phyloP scores from a whole-genome alignment of 1,140 invertebrate genomes.

The Brachionus manjavacas region DNA sequence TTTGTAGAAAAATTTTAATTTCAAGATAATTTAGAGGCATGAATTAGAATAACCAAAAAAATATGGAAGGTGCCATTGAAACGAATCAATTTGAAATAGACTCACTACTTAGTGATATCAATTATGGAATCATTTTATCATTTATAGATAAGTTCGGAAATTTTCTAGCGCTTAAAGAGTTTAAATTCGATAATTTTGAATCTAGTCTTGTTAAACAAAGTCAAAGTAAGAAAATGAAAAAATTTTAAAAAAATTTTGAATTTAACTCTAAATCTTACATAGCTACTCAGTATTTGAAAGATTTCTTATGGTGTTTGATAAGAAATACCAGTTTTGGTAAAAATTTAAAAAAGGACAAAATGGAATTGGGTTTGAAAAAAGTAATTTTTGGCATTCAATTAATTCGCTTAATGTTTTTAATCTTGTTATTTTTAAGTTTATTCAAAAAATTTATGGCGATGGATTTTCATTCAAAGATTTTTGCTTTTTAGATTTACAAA shows the following conservation, averaged over 20 bases:
- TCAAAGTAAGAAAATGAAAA: background rate
- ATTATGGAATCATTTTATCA: slow-evolving; percentile 33
- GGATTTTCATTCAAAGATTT: background rate
- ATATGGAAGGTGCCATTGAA: background rate
- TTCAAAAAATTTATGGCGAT: background rate
- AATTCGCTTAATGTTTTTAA: background rate
- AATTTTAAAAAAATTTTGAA: too few species aligned
- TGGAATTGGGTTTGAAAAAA: background rate
- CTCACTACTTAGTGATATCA: background rate
- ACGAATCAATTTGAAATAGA: background rate
- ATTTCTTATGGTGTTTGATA: background rate
- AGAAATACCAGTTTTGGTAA: slow-evolving; percentile 14
- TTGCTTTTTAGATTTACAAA: background rate
- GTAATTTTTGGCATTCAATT: background rate
- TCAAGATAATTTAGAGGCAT: background rate
- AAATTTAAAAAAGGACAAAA: slow-evolving; percentile 20
- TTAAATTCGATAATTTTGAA: slow-evolving; percentile 12
- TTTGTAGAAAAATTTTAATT: background rate
- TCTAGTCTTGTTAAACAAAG: background rate
- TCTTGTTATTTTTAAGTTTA: background rate
- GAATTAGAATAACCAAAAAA: background rate
- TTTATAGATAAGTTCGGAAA: slow-evolving; percentile 35
- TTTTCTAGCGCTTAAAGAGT: background rate
- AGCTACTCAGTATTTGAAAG: background rate
- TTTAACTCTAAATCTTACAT: too few species aligned